These are phyloP conservation scores for Pitangus sulphuratus DNA, from an alignment of 2,797 vertebrate genomes.

Conservation along the genomic window DNA sequence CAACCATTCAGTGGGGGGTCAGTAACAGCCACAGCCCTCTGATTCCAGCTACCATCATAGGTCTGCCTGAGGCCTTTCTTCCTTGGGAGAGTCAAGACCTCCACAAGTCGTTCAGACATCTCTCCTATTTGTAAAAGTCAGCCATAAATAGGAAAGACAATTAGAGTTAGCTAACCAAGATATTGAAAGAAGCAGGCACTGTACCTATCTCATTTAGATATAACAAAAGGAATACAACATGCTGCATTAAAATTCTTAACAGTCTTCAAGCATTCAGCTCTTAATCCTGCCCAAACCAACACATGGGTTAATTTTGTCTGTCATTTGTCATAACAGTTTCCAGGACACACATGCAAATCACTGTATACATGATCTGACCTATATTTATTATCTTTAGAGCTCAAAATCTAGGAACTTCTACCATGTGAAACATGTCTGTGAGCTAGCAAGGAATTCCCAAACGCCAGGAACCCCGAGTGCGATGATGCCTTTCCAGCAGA, in stretches of 20 bases:
- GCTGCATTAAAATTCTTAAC: neutral
- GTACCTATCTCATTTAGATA: neutral
- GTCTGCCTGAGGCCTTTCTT: neutral
- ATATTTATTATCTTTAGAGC: neutral
- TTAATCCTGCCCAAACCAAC: neutral
- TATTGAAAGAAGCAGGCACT: neutral
- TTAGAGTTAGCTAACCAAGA: neutral
- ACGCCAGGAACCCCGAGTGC: accelerated
- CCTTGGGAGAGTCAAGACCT: neutral
- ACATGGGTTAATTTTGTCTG: neutral
- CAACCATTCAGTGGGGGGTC: neutral
- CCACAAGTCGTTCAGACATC: neutral
- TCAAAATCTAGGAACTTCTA: neutral
- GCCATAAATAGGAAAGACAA: neutral
- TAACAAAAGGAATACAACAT: neutral
- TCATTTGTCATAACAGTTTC: neutral
- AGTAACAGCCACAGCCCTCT: neutral
- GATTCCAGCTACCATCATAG: neutral
- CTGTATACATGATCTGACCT: neutral
- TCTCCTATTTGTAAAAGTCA: neutral
- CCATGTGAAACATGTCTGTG: accelerated
- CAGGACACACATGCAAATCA: neutral
- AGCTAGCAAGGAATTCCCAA: neutral
- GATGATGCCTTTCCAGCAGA: accelerated
- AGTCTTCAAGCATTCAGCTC: neutral